These are phyloP conservation scores for Leuctra nigra DNA, from an alignment of 2,888 invertebrate species.

Conservation along the genomic window DNA sequence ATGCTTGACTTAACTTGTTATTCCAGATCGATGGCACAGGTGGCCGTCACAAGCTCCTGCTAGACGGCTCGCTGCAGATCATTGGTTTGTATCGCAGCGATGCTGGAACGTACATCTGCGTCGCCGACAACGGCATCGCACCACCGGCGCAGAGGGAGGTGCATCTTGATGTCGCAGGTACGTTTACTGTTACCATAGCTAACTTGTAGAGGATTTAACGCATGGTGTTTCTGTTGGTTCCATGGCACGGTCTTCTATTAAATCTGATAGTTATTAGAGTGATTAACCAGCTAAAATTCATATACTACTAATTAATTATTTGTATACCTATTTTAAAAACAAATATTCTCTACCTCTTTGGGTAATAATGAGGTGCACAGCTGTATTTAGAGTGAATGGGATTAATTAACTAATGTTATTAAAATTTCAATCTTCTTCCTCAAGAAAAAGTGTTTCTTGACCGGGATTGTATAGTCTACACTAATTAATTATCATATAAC, in stretches of 20 bases:
- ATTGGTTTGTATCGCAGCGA: constrained; percentile 73
- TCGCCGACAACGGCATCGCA: constrained; percentile 73
- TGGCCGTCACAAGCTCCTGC: constrained; percentile 61
- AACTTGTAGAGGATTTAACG: background rate
- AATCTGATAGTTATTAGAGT: background rate
- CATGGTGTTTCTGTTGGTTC: background rate
- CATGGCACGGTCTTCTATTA: background rate
- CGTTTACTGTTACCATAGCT: constrained; percentile 33
- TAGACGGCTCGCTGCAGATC: constrained; percentile 73
- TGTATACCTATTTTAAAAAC: no score
- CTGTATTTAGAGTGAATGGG: no score
- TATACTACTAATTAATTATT: no score
- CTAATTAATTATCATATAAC: no score
- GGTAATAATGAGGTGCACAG: no score
- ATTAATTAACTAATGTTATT: no score
- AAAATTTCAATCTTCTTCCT: no score
- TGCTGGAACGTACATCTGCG: constrained; percentile 78
- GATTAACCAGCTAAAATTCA: no score
- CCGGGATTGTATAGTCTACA: no score
- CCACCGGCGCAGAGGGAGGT: constrained; percentile 61
- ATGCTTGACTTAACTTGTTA: constrained; percentile 1
- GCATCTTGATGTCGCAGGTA: constrained; percentile 66
- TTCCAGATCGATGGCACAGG: constrained; percentile 65
- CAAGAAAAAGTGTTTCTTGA: no score
- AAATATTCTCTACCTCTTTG: no score